Evolutionary conservation across 2,888 invertebrate genomes (phyloP).

Genomic region (Pseudococcus jackbeardsleyi): DNA sequence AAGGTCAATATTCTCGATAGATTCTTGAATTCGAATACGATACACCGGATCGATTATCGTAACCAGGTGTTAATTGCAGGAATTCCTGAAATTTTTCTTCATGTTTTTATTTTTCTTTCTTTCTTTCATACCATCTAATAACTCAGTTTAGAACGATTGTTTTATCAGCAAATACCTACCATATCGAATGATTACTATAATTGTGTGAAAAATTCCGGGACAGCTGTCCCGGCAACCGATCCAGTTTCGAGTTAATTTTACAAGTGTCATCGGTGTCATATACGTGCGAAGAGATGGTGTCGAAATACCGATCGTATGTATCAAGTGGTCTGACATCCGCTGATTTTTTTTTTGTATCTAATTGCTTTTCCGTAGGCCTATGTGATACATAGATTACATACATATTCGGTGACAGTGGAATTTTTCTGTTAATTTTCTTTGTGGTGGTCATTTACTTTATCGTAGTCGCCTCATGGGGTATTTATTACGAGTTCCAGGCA

Average conservation of each 20-base stretch:
- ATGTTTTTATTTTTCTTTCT: not conserved
- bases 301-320: not conserved
- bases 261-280: not conserved
- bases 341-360: not conserved
- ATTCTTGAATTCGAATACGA: not conserved
- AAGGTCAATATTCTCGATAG: not conserved
- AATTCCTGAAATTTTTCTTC: not conserved
- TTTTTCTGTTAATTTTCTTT: not conserved
- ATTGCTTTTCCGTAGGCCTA: not conserved
- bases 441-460: not conserved
- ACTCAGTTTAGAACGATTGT: not conserved
- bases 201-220: not conserved
- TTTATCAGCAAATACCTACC: constrained; percentile 28
- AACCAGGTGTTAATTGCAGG: not conserved
- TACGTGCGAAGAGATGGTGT: not conserved
- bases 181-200: constrained; percentile 20
- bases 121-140: not conserved
- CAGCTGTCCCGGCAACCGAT: not conserved
- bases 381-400: not conserved
- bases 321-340: not conserved
- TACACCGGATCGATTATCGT: not conserved
- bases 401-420: not conserved
- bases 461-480: not conserved
- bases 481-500: not conserved
- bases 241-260: not conserved